Evolutionary conservation across 2,797 vertebrate genomes (phyloP), one percentile per base, ranked within the genome.

Genomic region (Onychomys arenicola): DNA sequence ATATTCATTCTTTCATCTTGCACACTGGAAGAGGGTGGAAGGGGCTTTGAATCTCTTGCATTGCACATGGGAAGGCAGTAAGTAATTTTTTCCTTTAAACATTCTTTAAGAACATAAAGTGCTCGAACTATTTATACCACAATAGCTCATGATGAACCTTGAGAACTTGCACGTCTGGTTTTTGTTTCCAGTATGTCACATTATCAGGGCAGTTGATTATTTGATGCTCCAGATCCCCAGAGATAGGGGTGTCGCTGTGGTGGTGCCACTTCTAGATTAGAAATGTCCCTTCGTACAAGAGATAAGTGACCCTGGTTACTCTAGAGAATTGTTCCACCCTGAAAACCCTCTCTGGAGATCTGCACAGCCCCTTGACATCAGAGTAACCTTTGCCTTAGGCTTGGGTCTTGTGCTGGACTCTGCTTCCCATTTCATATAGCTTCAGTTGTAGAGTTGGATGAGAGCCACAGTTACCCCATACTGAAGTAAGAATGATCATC

Each of bases 11-110:
- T 99, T 99, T 98, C 99, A 99, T 98, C 99, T 99, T 98, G 99
- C 99, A 91, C 99, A 99, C 98, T 99, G 99, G 99, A 99, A 99
- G 98, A 98, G 99, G 98, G 99, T 99, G 65, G 99, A 99, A 98
- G 99, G 99, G 90, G 99, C 99, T 14, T 99, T 99, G 98, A 99
- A 99, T 98, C 99, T 99, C 98, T 99, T 99, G 97, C 99, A 99
- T 98, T 99, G 99, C 98, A 99, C 99, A 96, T 99, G 99, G 99
- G 99, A 99, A 99, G 99, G 99, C 99, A 99, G 99, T 99, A 99
- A 99, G 99, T 99, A 98, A 98, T 98, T 97, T 92, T 98, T 98
- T 98, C 98, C 89, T 98, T 98, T 98, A 97, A 96, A 96, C 37
- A 21, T 78, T 90, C 93, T 37, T 90, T 93, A 80, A 95, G 77